phyloP scores from a whole-genome alignment of 2,888 invertebrate species.

The Sepiola atlantica region DNA sequence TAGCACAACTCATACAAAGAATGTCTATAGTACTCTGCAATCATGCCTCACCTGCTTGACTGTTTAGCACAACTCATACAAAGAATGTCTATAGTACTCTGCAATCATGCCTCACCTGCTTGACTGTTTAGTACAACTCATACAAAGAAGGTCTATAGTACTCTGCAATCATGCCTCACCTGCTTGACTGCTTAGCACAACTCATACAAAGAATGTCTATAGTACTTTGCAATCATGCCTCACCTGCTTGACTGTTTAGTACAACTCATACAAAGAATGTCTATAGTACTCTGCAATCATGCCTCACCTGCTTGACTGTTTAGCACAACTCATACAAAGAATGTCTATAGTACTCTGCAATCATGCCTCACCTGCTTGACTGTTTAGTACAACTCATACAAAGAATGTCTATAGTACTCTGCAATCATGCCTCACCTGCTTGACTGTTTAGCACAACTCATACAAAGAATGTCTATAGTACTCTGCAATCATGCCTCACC shows the following conservation, averaged over 20 bases:
- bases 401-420: too few relatives aligned
- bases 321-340: background rate
- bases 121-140: conserved; percentile 54
- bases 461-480: too few relatives aligned
- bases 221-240: background rate
- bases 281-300: background rate
- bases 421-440: conserved; percentile 60
- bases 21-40: background rate
- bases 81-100: too few relatives aligned
- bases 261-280: too few relatives aligned
- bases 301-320: conserved; percentile 65
- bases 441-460: conserved; percentile 54
- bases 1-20: background rate
- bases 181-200: conserved; percentile 60
- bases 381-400: conserved; percentile 39
- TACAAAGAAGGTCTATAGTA: too few relatives aligned
- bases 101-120: conserved; percentile 60
- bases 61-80: conserved; percentile 40
- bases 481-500: conserved; percentile 55
- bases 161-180: conserved; percentile 55
- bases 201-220: too few relatives aligned
- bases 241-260: conserved; percentile 66
- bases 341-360: background rate
- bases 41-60: conserved; percentile 65
- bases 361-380: conserved; percentile 65